Conservation (phyloP, 2,888 invertebrate species). For the Mesopsocus fuscifrons region DNA sequence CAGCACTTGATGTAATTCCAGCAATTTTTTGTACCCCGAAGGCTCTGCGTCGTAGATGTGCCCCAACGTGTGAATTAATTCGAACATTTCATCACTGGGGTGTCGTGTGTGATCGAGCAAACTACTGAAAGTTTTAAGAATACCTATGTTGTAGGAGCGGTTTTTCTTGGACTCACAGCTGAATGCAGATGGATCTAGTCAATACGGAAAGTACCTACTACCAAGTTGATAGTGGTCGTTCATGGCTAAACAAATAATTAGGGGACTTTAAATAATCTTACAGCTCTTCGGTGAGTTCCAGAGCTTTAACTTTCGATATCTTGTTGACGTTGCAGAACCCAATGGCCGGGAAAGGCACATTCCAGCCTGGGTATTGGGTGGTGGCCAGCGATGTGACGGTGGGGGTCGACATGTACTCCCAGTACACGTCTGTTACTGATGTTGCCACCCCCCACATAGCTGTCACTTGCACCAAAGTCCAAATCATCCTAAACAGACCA, state of each 20-base stretch:
- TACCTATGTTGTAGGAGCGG: too few species aligned
- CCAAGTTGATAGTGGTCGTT: too few species aligned
- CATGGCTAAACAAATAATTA: too few species aligned
- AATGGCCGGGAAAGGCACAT: slow-evolving; percentile 13
- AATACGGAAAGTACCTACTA: too few species aligned
- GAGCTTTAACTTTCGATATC: slow-evolving; percentile 9
- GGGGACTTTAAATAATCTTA: slow-evolving; percentile 10
- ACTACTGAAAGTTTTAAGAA: too few species aligned
- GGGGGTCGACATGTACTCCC: slow-evolving; percentile 12
- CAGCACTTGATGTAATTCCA: neutral
- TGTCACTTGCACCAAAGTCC: slow-evolving; percentile 12
- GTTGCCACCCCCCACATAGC: slow-evolving; percentile 13
- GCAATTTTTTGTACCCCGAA: neutral
- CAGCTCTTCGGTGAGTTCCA: slow-evolving; percentile 10
- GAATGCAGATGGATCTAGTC: too few species aligned
- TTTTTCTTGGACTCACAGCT: too few species aligned
- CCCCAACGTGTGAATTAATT: neutral
- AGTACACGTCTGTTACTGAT: slow-evolving; percentile 13
- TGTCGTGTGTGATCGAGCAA: too few species aligned
- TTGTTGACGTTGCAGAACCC: slow-evolving; percentile 14
- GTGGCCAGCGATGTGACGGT: slow-evolving; percentile 13
- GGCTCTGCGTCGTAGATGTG: neutral
- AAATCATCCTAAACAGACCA: slow-evolving; percentile 12
- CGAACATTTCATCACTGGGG: neutral
- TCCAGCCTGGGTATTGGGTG: slow-evolving; percentile 13